A percentile compares a stretch with the other conserved stretches of the same genome.
phyloP scores from a whole-genome alignment of 2,113 vertebrate species.

The Halichoerus grypus region DNA sequence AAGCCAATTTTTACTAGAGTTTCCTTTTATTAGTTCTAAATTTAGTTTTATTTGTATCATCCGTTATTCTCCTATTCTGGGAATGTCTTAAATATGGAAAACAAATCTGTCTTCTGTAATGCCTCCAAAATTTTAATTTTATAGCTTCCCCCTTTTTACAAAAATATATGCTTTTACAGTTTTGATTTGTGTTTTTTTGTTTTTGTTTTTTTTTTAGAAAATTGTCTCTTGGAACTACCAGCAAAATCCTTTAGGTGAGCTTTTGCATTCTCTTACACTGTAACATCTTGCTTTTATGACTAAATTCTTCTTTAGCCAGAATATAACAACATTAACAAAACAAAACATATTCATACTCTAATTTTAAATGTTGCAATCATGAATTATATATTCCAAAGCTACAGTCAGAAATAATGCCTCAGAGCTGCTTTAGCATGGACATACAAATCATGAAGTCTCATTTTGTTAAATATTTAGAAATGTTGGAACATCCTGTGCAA shows the following conservation, averaged over 20 bases:
- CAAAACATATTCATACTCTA: not conserved
- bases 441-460: constrained; percentile 17
- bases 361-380: constrained; percentile 41
- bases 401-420: constrained; percentile 33
- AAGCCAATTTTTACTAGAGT: constrained; percentile 45
- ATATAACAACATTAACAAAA: not conserved
- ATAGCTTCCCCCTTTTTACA: not conserved
- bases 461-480: constrained; percentile 55
- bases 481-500: not conserved
- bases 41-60: constrained; percentile 68
- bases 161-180: not conserved
- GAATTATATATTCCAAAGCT: not conserved
- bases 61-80: constrained; percentile 20
- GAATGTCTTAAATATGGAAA: constrained; percentile 60
- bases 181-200: not conserved
- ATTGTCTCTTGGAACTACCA: constrained; percentile 6
- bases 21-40: constrained; percentile 70
- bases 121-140: constrained; percentile 53
- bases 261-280: not conserved
- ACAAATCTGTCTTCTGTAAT: constrained; percentile 59
- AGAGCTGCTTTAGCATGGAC: not conserved
- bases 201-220: not conserved
- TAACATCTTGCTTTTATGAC: constrained; percentile 10
- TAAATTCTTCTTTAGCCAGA: constrained; percentile 16
- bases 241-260: constrained; percentile 20